These are phyloP conservation scores for Adelphocoris suturalis DNA, from an alignment of 2,888 invertebrate genomes.

Conservation along the genomic window DNA sequence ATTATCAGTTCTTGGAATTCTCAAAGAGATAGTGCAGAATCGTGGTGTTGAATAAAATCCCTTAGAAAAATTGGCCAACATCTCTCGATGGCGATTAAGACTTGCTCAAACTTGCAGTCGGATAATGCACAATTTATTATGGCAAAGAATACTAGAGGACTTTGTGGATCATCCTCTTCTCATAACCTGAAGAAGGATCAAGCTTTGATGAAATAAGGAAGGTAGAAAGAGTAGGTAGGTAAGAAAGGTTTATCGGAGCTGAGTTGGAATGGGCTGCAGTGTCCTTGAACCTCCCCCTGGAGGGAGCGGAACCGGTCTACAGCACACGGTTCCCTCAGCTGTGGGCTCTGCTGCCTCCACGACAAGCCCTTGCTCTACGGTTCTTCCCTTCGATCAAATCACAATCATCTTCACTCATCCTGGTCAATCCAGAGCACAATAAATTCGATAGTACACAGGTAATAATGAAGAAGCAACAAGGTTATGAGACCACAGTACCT, in stretches of 20 bases:
- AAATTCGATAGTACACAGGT: no score
- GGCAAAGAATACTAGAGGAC: no score
- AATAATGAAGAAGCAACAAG: no score
- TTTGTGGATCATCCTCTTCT: neutral
- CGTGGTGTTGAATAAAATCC: no score
- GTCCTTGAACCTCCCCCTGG: slow-evolving; percentile 45
- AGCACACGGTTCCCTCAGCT: slow-evolving; percentile 30
- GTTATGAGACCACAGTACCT: no score
- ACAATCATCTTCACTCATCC: neutral
- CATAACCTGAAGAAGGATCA: neutral
- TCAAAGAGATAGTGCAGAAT: no score
- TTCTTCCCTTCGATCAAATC: neutral
- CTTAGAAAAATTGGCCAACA: no score
- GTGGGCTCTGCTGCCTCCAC: neutral
- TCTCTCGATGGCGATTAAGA: no score
- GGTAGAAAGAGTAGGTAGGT: slow-evolving; percentile 36
- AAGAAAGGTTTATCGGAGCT: neutral
- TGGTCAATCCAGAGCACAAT: neutral
- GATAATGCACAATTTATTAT: no score
- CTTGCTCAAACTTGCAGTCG: no score
- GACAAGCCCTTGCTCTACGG: neutral
- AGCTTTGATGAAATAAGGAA: slow-evolving; percentile 2
- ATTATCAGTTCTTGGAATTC: no score
- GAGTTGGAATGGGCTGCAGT: slow-evolving; percentile 30
- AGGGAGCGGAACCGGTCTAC: slow-evolving; percentile 28